These are phyloP conservation scores for Enoplosus armatus DNA, from an alignment of 2,797 vertebrate species.

Conservation along the genomic window DNA sequence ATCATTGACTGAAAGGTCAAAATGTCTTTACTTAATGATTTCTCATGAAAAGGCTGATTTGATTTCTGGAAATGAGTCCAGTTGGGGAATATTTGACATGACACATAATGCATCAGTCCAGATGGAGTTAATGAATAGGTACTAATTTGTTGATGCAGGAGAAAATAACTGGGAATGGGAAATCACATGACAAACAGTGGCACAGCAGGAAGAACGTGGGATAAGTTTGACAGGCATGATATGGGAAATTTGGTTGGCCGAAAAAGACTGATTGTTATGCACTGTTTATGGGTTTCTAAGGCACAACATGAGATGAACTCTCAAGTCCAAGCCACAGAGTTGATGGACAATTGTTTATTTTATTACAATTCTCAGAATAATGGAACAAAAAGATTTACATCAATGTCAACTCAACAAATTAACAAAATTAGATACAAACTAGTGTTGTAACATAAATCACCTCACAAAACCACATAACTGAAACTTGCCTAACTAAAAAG, in stretches of 20 bases:
- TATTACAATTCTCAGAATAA: neutral
- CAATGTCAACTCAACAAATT: neutral
- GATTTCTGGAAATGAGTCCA: neutral
- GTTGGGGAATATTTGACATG: neutral
- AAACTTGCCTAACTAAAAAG: neutral
- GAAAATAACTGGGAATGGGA: neutral
- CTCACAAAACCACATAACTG: neutral
- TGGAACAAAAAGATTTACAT: neutral
- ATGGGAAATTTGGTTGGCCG: neutral
- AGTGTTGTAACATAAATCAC: neutral
- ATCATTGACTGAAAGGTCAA: neutral
- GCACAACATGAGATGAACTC: neutral
- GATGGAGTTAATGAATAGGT: neutral
- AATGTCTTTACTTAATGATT: neutral
- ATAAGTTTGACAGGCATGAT: neutral
- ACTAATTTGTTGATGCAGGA: neutral
- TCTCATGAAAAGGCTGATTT: constrained; percentile 6
- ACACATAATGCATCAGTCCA: neutral
- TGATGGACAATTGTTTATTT: neutral
- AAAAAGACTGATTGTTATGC: constrained; percentile 1
- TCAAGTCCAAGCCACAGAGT: neutral
- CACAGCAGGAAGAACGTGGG: neutral
- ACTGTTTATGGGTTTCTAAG: neutral
- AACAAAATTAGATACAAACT: neutral
- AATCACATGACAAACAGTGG: neutral